phyloP scores from a whole-genome alignment of 1,140 invertebrate genomes.

The Papilio helenus region DNA sequence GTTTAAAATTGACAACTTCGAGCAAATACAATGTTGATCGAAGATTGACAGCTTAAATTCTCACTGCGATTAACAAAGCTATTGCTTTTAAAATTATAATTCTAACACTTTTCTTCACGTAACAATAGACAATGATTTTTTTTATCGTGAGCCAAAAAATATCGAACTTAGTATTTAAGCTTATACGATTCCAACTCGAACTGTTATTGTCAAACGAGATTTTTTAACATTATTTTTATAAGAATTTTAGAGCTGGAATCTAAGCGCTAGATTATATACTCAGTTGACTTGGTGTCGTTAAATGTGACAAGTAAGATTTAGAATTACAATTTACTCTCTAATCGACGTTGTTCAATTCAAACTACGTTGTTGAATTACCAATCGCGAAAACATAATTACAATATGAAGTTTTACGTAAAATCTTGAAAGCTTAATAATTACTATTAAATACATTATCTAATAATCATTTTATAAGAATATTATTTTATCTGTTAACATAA shows the following conservation, averaged over 20 bases:
- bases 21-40: too few species aligned
- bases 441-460: too few species aligned
- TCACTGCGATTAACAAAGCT: not conserved
- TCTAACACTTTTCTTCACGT: not conserved
- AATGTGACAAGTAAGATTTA: too few species aligned
- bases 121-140: not conserved
- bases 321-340: too few species aligned
- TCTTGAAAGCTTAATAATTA: too few species aligned
- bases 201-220: not conserved
- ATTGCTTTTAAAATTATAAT: not conserved
- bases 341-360: too few species aligned
- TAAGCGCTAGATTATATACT: not conserved
- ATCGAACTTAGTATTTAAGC: not conserved
- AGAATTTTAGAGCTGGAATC: not conserved
- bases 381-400: too few species aligned
- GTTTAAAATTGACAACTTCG: too few species aligned
- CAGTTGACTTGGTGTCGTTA: not conserved
- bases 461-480: too few species aligned
- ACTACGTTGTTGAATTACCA: too few species aligned
- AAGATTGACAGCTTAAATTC: not conserved
- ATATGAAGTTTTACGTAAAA: too few species aligned
- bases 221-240: not conserved
- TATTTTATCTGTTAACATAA: too few species aligned
- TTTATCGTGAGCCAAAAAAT: not conserved
- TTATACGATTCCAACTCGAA: not conserved